phyloP scores from a whole-genome alignment of 2,113 vertebrate genomes.

The Nettapus auritus region DNA sequence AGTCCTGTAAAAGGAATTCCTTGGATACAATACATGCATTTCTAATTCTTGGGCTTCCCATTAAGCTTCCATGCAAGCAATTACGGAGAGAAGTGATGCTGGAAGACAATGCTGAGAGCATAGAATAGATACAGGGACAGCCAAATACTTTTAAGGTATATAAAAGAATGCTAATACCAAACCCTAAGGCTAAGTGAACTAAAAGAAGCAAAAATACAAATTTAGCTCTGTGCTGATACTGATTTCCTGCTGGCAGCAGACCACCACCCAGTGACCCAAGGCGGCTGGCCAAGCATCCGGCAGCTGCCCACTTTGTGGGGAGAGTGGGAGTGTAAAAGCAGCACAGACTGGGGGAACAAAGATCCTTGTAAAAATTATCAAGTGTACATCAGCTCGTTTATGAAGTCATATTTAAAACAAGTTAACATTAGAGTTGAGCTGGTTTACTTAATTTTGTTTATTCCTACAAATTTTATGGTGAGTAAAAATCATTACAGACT shows the following conservation, averaged over 20 bases:
- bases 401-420: neutral
- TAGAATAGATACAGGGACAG: neutral
- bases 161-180: neutral
- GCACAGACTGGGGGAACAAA: neutral
- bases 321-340: neutral
- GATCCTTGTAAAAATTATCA: neutral
- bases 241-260: neutral
- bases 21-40: neutral
- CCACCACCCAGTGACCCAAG: neutral
- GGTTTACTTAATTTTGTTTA: neutral
- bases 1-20: neutral
- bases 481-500: neutral
- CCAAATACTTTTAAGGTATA: neutral
- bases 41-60: neutral
- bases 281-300: neutral
- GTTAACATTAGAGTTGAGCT: neutral
- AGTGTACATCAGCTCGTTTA: neutral
- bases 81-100: neutral
- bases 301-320: neutral
- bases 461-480: neutral
- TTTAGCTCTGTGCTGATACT: neutral
- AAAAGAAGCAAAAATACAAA: neutral
- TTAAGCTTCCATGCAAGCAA: rapidly evolving
- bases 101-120: neutral
- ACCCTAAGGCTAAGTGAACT: neutral